Base-by-base conservation (phyloP, 2,888 invertebrate species). In the Sminthurinus aureus region DNA sequence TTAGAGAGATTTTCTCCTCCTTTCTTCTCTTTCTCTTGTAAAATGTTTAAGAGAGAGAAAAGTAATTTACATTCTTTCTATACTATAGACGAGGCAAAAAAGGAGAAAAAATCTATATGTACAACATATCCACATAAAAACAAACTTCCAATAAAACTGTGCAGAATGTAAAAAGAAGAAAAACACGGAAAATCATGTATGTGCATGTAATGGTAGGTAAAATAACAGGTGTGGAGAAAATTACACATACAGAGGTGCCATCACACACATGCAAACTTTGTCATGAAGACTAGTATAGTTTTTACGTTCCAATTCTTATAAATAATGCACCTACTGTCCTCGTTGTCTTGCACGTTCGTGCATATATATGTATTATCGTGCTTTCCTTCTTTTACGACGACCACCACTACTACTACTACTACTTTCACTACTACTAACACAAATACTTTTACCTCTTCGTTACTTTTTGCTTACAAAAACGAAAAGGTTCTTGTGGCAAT, bases 311-410 rank as follows among this genome's bases (percentile, higher is more conserved):
- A 79, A 69, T 69, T 50, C n/a, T 9, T 51, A 67, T 79, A 79
- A 79, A 79, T 79, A 69, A 79, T 79, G 67, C 79, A 79, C 4
- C 67, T 79, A n/a, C 69, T 18, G 26, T 79, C 69, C 69, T 51
- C 67, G 13, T 2, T 64, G 2, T 64, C 64, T 64, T 38, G 38
- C 38, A 38, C 38, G 38, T 6, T 38, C 38, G 1, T 38, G 38
- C 38, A 38, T 38, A 38, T 38, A 38, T n/a, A 64, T 64, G 64
- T 13, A 13, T 64, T 38, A 38, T 38, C 38, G 38, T 38, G 6
- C 38, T 64, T 12, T 15, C n/a, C n/a, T n/a, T n/a, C n/a, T n/a
- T n/a, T n/a, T n/a, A n/a, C n/a, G n/a, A n/a, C n/a, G n/a, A n/a
- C n/a, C n/a, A n/a, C n/a, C n/a, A n/a, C 38, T 6, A 38, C 38